Evolutionary conservation across 2,113 vertebrate species (phyloP).

Genomic region (Nesogale talazaci): DNA sequence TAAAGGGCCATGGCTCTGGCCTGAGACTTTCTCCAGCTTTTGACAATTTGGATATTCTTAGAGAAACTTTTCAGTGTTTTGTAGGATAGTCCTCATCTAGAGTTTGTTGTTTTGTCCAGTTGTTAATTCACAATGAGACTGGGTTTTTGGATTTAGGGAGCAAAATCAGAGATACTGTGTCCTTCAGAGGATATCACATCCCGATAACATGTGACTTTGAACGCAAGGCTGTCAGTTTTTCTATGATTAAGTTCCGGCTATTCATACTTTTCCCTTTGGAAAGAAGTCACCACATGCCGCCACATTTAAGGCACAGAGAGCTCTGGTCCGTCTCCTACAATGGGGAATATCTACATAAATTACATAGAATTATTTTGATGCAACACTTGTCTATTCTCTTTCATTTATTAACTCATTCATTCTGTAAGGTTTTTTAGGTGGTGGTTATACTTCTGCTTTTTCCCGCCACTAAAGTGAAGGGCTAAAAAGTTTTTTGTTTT

Average conservation of each 20-base stretch:
- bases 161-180: not conserved
- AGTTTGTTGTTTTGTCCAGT: not conserved
- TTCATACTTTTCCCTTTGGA: not conserved
- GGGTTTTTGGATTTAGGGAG: not conserved
- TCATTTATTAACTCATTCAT: constrained; percentile 7
- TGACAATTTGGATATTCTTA: not conserved
- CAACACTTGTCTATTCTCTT: not conserved
- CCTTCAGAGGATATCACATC: not conserved
- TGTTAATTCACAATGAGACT: not conserved
- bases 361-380: constrained; percentile 13
- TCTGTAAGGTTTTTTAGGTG: not conserved
- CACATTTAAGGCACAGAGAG: not conserved
- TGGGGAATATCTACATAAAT: not conserved
- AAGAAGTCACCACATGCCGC: not conserved
- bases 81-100: not conserved
- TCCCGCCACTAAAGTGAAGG: not conserved
- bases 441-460: not conserved
- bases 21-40: not conserved
- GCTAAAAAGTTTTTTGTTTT: too few relatives aligned
- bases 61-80: not conserved
- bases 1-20: not conserved
- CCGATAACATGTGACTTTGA: too few relatives aligned
- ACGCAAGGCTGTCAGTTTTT: not conserved
- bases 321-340: not conserved
- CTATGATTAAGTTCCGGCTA: not conserved